Base-by-base conservation (phyloP, 2,797 vertebrate species). In the Eremophila alpestris region DNA sequence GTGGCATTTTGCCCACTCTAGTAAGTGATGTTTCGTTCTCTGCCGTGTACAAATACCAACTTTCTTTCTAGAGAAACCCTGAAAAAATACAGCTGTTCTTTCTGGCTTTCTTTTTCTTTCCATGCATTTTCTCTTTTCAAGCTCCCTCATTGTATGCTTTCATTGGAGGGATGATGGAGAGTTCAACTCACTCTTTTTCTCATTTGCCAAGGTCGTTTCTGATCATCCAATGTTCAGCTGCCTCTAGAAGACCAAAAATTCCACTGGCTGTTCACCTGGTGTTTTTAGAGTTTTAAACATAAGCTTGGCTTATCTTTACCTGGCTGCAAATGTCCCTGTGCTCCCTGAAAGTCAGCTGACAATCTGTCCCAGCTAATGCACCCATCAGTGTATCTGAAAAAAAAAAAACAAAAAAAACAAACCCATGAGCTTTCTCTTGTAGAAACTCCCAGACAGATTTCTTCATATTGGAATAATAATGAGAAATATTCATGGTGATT, bases 1-100 rank as follows among this genome's bases (percentile, higher is more conserved):
- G 8, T 92, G 93, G 93, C 89, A 82, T 95, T 80, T 94, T 92
- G 85, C 87, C 94, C 85, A 79, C 75, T 94, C 51, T 58, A 89
- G 46, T 90, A 91, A 52, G 67, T 26, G 65, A 2, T 77, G 34
- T 89, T 74, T 94, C 22, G 4, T 63, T 87, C 94, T 90, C 16
- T 86, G 20, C 32, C 11, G 4, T 48, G 59, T 43, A 56, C 58
- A 90, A 75, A 60, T 81, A 80, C 9, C 4, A 1, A 49, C 64
- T 56, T 62, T 17, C 26, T 86, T 88, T 94, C 83, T 91, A 78
- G 67, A 82, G 59, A 82, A 63, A 83, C 62, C 36, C 16, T 38
- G 40, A n/a, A 68, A 83, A 77, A 86, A 58, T 36, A 40, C 32
- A 70, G 34, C 29, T 92, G 36, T 77, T 89, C 13, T 94, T 83